phyloP scores from a whole-genome alignment of 2,888 invertebrate species.

The Oxystoma pomonae region DNA sequence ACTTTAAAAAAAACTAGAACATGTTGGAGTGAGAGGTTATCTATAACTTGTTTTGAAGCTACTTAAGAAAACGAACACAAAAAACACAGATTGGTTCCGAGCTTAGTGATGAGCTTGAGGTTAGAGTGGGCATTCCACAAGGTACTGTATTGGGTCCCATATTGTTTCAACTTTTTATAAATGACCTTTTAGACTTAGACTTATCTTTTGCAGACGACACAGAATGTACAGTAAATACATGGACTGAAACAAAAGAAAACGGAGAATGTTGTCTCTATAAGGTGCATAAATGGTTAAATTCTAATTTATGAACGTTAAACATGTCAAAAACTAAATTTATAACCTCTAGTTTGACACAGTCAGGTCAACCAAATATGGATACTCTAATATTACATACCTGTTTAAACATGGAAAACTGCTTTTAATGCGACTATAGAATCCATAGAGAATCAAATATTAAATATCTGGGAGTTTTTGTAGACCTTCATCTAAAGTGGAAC shows the following conservation, averaged over 20 bases:
- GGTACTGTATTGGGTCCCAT: background rate
- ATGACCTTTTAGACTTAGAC: background rate
- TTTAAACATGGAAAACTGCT: background rate
- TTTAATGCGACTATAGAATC: background rate
- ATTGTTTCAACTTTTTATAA: background rate
- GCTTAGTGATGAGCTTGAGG: too few relatives aligned
- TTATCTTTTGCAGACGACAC: background rate
- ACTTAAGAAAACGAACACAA: background rate
- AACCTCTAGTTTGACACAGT: background rate
- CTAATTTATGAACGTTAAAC: background rate
- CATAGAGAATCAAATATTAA: background rate
- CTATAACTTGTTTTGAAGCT: background rate
- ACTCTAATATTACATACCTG: background rate
- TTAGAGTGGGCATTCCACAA: too few relatives aligned
- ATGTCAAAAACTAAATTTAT: background rate
- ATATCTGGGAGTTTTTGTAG: background rate
- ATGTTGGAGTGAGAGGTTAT: background rate
- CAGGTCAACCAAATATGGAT: too few relatives aligned
- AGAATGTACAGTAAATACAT: background rate
- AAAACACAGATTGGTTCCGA: too few relatives aligned
- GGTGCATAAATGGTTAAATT: background rate
- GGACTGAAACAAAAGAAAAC: background rate
- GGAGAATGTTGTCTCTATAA: background rate
- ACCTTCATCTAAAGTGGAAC: background rate
- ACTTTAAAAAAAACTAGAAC: background rate